phyloP scores from a whole-genome alignment of 1,140 invertebrate species.

The Streblospio benedicti region DNA sequence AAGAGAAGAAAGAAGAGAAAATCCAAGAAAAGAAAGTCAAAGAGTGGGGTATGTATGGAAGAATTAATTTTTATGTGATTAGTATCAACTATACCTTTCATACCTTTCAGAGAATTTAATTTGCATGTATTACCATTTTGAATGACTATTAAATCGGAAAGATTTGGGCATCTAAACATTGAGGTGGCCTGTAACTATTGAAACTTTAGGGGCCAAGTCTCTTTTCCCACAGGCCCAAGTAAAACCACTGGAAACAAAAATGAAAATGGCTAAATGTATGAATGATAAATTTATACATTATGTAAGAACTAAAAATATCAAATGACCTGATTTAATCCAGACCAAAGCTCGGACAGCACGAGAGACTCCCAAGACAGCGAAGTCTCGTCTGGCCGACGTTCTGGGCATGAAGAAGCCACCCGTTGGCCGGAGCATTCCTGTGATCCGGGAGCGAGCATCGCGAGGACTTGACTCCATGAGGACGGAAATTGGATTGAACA shows the following conservation, averaged over 20 bases:
- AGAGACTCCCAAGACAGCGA: conserved; percentile 31
- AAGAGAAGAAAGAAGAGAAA: conserved; percentile 18
- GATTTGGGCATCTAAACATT: too few species aligned
- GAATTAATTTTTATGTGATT: too few species aligned
- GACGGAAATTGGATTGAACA: conserved; percentile 33
- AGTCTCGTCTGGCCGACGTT: conserved; percentile 44
- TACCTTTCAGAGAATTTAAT: too few species aligned
- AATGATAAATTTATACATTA: neutral
- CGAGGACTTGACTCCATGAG: conserved; percentile 38
- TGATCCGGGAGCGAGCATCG: conserved; percentile 39
- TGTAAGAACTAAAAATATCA: neutral
- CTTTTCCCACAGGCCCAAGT: too few species aligned
- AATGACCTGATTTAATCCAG: conserved; percentile 1
- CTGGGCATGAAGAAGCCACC: conserved; percentile 43
- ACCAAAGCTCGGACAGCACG: neutral
- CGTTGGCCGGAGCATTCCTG: conserved; percentile 34
- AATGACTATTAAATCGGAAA: too few species aligned
- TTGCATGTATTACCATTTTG: too few species aligned
- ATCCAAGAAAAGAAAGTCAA: conserved; percentile 20
- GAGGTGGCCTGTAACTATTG: too few species aligned
- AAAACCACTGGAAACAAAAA: neutral
- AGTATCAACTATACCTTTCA: too few species aligned
- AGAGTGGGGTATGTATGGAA: conserved; percentile 19
- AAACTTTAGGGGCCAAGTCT: too few species aligned
- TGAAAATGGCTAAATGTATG: neutral